Base-by-base conservation (phyloP, 2,113 vertebrate genomes). In the Oceanodroma tethys region DNA sequence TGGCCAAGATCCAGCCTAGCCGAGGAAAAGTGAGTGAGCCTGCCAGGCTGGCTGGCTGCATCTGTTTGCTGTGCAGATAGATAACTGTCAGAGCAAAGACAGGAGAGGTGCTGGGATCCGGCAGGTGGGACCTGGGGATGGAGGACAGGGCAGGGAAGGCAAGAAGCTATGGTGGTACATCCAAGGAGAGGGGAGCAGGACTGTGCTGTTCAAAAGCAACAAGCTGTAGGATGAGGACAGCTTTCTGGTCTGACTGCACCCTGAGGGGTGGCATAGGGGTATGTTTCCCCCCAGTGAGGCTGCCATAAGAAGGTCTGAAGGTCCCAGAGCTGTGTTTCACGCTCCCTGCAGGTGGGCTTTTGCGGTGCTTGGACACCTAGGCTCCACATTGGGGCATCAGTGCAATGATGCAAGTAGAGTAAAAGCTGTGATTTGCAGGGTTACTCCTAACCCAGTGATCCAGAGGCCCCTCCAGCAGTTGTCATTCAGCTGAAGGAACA, bases 271-370 rank as follows among this genome's bases (percentile, higher is more conserved):
- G 4, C 19, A 38, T 3, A 27, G 10, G 68, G 19, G 1, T 36
- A 30, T 0, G 0, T 55, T 59, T 72, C 7, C 11, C 6, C 13
- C 14, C 2, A 0, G 17, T 26, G 10, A 89, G 82, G 40, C 13
- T 76, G 26, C 7, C 6, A 9, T 53, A 53, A 81, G 32, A 72
- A 81, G 12, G 10, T 52, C 22, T 89, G 65, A 66, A 71, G 36
- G 11, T 29, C 25, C 11, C 29, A 38, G 56, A 19, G 29, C 17
- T 76, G 4, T 2, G 2, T 83, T 70, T 73, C 34, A 30, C 20
- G 9, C 27, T 62, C 25, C 17, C 7, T 86, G 34, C 4, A 74
- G 11, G 7, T n/a, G 52, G 13, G 27, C 5, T 70, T 86, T 81
- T 74, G 30, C 0, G 0, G 11, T 70, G 7, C 30, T 58, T 78